Conservation (phyloP, 1,140 invertebrate species). For the Heliconius himera region DNA sequence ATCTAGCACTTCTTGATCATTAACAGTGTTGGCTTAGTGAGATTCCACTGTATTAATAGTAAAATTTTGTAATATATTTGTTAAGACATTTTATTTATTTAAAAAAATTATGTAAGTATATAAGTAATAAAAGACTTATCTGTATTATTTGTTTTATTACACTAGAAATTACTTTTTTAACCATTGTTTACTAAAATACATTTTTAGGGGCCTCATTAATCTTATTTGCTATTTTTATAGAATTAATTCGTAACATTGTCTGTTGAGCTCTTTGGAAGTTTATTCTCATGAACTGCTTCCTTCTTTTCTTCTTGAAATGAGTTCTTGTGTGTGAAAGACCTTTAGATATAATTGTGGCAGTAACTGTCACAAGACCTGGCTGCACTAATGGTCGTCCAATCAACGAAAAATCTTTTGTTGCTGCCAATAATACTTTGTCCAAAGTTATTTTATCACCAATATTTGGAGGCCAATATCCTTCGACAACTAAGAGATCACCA, state of each 20-base stretch:
- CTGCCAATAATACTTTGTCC: slow-evolving; percentile 94
- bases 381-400: slow-evolving; percentile 92
- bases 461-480: slow-evolving; percentile 92
- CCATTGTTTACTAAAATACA: slow-evolving; percentile 50
- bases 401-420: slow-evolving; percentile 92
- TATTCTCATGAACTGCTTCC: slow-evolving; percentile 90
- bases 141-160: slow-evolving; percentile 9
- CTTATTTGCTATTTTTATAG: slow-evolving; percentile 79
- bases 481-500: slow-evolving; percentile 92
- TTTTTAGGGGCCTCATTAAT: slow-evolving; percentile 69
- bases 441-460: slow-evolving; percentile 91
- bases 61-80: too few relatives aligned
- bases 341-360: slow-evolving; percentile 95
- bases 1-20: too few relatives aligned
- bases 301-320: slow-evolving; percentile 87
- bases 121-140: not conserved
- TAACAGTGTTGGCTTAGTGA: too few relatives aligned
- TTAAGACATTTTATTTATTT: too few relatives aligned
- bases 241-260: slow-evolving; percentile 89
- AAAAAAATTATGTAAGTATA: not conserved
- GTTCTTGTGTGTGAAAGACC: slow-evolving; percentile 92
- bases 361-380: slow-evolving; percentile 87
- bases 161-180: not conserved
- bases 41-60: too few relatives aligned
- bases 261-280: slow-evolving; percentile 87